A percentile compares a stretch with the other conserved stretches of the same genome.
These are phyloP conservation scores for Polyommatus icarus DNA, from an alignment of 2,888 invertebrate species.

Conservation along the genomic window DNA sequence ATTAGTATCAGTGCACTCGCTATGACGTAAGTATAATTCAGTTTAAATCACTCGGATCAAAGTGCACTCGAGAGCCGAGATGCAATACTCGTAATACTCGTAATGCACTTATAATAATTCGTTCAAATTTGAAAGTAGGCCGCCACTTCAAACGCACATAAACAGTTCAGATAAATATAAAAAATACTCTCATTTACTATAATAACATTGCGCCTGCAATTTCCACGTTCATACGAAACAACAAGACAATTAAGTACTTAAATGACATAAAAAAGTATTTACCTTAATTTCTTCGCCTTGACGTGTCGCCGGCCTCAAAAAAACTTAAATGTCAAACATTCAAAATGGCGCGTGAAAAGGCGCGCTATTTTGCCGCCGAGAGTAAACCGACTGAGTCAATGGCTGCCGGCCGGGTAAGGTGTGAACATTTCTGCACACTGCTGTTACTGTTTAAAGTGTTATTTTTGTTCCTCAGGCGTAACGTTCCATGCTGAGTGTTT, in stretches of 20 bases:
- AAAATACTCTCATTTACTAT: slow-evolving; percentile 1
- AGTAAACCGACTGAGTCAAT: slow-evolving; percentile 60
- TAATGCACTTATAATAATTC: slow-evolving; percentile 59
- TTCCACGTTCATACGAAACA: background rate
- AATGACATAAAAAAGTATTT: slow-evolving; percentile 10
- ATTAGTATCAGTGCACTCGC: slow-evolving; percentile 13
- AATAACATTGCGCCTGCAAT: background rate
- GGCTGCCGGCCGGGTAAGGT: slow-evolving; percentile 54
- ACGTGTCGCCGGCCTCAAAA: slow-evolving; percentile 27
- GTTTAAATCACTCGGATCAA: slow-evolving; percentile 34
- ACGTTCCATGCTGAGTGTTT: slow-evolving; percentile 34
- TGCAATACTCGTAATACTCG: slow-evolving; percentile 37
- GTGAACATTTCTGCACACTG: slow-evolving; percentile 56
- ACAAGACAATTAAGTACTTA: background rate
- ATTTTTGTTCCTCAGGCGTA: slow-evolving; percentile 63
- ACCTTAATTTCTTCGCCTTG: slow-evolving; percentile 21
- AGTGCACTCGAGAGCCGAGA: slow-evolving; percentile 37
- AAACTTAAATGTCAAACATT: slow-evolving; percentile 40
- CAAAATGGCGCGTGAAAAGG: slow-evolving; percentile 47
- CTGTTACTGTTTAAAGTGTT: slow-evolving; percentile 58
- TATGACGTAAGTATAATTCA: slow-evolving; percentile 34
- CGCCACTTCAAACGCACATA: slow-evolving; percentile 53
- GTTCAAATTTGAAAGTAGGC: slow-evolving; percentile 56
- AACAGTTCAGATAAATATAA: slow-evolving; percentile 39
- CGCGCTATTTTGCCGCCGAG: slow-evolving; percentile 59